Conservation (phyloP, 1,140 invertebrate species). For the Chlorops oryzae region DNA sequence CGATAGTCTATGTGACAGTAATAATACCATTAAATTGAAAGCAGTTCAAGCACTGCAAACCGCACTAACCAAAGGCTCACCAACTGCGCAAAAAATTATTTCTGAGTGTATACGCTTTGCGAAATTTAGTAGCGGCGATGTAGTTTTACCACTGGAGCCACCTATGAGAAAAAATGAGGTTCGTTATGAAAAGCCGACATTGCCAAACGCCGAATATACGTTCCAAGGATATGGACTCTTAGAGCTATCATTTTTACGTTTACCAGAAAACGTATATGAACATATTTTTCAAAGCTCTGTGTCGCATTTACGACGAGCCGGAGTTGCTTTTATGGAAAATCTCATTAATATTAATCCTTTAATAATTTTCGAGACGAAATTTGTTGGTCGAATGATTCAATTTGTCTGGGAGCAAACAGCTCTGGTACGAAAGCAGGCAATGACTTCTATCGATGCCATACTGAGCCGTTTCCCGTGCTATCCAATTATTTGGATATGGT, state of each 20-base stretch:
- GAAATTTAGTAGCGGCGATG: constrained; percentile 24
- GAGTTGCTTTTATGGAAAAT: constrained; percentile 35
- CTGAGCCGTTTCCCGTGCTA: constrained; percentile 31
- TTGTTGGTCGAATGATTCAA: constrained; percentile 17
- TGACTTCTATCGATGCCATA: constrained; percentile 30
- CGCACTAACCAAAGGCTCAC: constrained; percentile 32
- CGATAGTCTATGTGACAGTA: constrained; percentile 28
- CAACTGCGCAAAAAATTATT: constrained; percentile 32
- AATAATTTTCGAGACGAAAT: constrained; percentile 42
- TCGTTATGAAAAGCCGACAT: constrained; percentile 24
- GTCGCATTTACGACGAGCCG: constrained; percentile 28
- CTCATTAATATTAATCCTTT: constrained; percentile 32
- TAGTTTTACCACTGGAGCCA: constrained; percentile 16
- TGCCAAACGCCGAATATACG: constrained; percentile 24
- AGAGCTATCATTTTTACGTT: constrained; percentile 22
- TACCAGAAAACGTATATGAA: constrained; percentile 30
- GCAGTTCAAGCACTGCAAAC: constrained; percentile 33
- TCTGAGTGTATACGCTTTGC: constrained; percentile 31
- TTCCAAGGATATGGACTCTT: constrained; percentile 33
- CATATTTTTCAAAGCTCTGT: constrained; percentile 28
- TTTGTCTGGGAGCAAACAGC: constrained; percentile 23
- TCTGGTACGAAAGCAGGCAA: constrained; percentile 31
- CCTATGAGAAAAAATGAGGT: constrained; percentile 24
- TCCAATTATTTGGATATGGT: constrained; percentile 35
- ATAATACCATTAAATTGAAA: constrained; percentile 36